A percentile compares a stretch with the other conserved stretches of the same genome.
phyloP scores from a whole-genome alignment of 2,797 vertebrate species.

The Stomatorhinus walkeri region DNA sequence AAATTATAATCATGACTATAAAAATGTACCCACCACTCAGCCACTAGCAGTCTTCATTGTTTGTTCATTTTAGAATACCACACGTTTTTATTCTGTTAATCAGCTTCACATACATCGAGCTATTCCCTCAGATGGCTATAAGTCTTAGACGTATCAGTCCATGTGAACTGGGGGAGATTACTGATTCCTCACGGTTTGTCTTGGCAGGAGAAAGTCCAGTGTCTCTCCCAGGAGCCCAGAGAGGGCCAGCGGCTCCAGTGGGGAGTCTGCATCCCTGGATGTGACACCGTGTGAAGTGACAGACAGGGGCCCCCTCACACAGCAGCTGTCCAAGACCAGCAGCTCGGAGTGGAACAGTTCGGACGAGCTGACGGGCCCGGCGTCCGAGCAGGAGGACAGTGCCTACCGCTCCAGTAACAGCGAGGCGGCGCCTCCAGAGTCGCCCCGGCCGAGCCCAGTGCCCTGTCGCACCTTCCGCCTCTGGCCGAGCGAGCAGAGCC shows the following conservation, averaged over 20 bases:
- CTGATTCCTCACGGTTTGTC: background rate
- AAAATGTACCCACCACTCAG: background rate
- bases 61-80: background rate
- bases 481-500: conserved; percentile 33
- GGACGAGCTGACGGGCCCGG: conserved; percentile 55
- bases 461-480: conserved; percentile 19
- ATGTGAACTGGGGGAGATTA: background rate
- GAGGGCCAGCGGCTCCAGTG: conserved; percentile 49
- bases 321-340: conserved; percentile 61
- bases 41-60: background rate
- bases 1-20: background rate
- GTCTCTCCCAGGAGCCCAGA: conserved; percentile 48
- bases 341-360: conserved; percentile 74
- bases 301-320: conserved; percentile 45
- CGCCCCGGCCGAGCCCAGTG: conserved; percentile 28
- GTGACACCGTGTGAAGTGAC: conserved; percentile 50
- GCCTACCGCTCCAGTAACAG: conserved; percentile 58
- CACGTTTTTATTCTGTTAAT: background rate
- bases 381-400: conserved; percentile 64
- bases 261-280: conserved; percentile 46
- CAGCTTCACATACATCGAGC: background rate
- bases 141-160: background rate
- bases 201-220: conserved; percentile 58
- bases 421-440: conserved; percentile 46
- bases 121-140: background rate